These are phyloP conservation scores for Eristalis pertinax DNA, from an alignment of 2,888 invertebrate species.

Conservation along the genomic window DNA sequence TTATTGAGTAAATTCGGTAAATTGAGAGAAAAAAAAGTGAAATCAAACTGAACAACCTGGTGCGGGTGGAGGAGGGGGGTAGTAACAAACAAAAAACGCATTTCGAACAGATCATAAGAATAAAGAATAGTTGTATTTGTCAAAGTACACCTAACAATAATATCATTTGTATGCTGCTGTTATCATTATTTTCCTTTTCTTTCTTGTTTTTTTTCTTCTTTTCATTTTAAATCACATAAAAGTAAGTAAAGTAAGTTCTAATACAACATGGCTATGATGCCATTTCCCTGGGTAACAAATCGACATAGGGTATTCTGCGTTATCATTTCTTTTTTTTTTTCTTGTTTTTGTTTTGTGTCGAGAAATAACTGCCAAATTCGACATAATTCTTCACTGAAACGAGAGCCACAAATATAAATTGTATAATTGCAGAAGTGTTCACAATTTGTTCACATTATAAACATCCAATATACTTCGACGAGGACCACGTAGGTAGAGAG, in stretches of 20 bases:
- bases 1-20: slow-evolving; percentile 9
- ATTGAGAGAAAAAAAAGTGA: neutral
- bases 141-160: slow-evolving; percentile 41
- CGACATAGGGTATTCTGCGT: slow-evolving; percentile 29
- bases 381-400: slow-evolving; percentile 56
- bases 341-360: slow-evolving; percentile 18
- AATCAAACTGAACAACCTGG: neutral
- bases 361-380: slow-evolving; percentile 54
- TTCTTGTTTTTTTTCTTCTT: neutral
- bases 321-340: slow-evolving; percentile 22
- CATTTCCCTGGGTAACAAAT: slow-evolving; percentile 62
- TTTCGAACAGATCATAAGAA: slow-evolving; percentile 12
- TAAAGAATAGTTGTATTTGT: slow-evolving; percentile 32
- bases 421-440: slow-evolving; percentile 15
- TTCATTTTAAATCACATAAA: slow-evolving; percentile 31
- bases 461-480: slow-evolving; percentile 69
- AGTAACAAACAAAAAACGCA: slow-evolving; percentile 51
- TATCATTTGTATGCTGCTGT: slow-evolving; percentile 17
- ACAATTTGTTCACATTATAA: slow-evolving; percentile 5
- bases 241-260: slow-evolving; percentile 28
- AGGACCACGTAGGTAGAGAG: slow-evolving; percentile 51
- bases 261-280: slow-evolving; percentile 51
- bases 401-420: slow-evolving; percentile 48
- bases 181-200: neutral
- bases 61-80: slow-evolving; percentile 13